Evolutionary conservation across 2,113 vertebrate species (phyloP), one percentile per base, ranked within the genome.

Genomic region (Ictalurus punctatus): DNA sequence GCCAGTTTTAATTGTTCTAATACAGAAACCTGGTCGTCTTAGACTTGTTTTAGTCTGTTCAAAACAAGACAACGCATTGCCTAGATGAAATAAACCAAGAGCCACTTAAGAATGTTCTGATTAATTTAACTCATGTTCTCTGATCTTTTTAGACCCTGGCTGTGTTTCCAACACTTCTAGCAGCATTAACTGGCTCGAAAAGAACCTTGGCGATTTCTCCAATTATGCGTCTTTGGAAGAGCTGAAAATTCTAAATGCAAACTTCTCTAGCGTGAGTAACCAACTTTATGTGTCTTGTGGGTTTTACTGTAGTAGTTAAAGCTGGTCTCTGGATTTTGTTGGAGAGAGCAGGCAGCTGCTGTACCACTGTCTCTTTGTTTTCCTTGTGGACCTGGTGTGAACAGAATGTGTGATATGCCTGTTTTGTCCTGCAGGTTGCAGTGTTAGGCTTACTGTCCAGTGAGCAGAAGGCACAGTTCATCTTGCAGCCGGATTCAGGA

Each of bases 211-310:
- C 14, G 16, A 0, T 27, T 94, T 93, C 84, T 90, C 88, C 21
- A 56, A 0, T 12, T 93, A 88, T 90, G 92, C 90, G 10, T 61
- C 27, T 3, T 19, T 93, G 58, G 8, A 88, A 48, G 89, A 93
- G 30, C 85, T 95, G 27, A n/a, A 89, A 82, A 17, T 6, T n/a
- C 91, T 95, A 25, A 44, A 94, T 88, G 54, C 44, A 16, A 90
- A 92, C 79, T 91, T 94, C 83, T 92, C 93, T 58, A 86, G 19
- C 0, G 94, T 95, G 86, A 92, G 94, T 92, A 21, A 7, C 1
- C 80, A 83, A 25, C 7, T 37, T 6, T 4, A 23, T 59, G 4
- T 78, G 25, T 78, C 40, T 12, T 48, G 25, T 78, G 69, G 9
- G 74, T 78, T 56, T 23, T 21, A 78, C 21, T 48, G 1, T 48